These are phyloP conservation scores for Wasmannia auropunctata DNA, from an alignment of 1,140 invertebrate genomes.

Conservation along the genomic window DNA sequence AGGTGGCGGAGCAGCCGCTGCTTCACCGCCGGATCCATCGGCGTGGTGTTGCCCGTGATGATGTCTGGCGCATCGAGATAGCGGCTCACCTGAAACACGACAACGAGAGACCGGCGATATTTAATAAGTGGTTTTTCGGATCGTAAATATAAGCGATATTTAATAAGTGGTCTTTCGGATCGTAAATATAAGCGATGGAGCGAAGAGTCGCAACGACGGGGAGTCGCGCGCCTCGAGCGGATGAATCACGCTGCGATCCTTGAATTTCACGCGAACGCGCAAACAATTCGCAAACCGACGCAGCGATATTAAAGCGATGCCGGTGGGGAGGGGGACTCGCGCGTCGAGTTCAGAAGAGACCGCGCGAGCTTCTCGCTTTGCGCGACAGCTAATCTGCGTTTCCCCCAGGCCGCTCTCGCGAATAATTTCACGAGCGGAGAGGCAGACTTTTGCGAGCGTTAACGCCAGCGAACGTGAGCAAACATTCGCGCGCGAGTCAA, in stretches of 20 bases:
- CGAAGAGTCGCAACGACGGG: not conserved
- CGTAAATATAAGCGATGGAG: too few relatives aligned
- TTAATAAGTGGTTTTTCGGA: too few relatives aligned
- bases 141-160: too few relatives aligned
- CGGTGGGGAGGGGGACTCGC: not conserved
- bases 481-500: not conserved
- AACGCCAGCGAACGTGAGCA: not conserved
- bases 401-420: too few relatives aligned
- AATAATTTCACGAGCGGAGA: not conserved
- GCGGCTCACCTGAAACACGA: conserved; percentile 85
- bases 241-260: not conserved
- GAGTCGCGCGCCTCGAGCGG: not conserved
- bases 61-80: conserved; percentile 89
- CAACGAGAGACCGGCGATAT: not conserved
- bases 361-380: not conserved
- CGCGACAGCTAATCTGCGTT: not conserved
- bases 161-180: too few relatives aligned
- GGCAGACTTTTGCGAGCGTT: not conserved
- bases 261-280: not conserved
- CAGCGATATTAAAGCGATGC: not conserved
- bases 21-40: conserved; percentile 89
- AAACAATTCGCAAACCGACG: not conserved
- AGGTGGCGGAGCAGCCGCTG: conserved; percentile 90
- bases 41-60: conserved; percentile 87
- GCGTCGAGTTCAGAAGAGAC: not conserved